Conservation (phyloP, 2,888 invertebrate genomes). For the Andrena haemorrhoa region DNA sequence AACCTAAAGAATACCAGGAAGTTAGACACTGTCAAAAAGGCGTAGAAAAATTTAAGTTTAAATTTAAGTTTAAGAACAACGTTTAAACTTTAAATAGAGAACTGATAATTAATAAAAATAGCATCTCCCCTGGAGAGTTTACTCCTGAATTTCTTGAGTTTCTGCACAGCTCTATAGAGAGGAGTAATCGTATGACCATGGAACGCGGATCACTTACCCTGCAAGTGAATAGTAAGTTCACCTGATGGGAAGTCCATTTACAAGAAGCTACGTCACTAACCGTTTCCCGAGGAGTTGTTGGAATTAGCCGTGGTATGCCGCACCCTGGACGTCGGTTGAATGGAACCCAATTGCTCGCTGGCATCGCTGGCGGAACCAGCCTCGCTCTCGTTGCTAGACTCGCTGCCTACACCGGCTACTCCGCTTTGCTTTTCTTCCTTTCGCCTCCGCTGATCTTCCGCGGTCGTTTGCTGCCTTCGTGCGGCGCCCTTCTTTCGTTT, state of each 20-base stretch:
- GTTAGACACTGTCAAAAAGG: not conserved
- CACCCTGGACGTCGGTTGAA: conserved; percentile 79
- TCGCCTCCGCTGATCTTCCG: conserved; percentile 82
- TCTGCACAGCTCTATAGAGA: conserved; percentile 48
- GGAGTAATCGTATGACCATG: conserved; percentile 63
- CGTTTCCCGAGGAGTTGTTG: conserved; percentile 83
- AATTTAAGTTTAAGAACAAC: not conserved
- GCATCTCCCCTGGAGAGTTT: conserved; percentile 5
- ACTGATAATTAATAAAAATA: not conserved
- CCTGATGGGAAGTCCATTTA: conserved; percentile 75
- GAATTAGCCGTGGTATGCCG: conserved; percentile 80
- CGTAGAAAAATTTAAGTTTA: not conserved
- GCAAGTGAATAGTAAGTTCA: conserved; percentile 78
- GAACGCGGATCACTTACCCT: conserved; percentile 76
- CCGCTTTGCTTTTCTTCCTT: conserved; percentile 82
- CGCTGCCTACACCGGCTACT: conserved; percentile 83
- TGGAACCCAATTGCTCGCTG: conserved; percentile 80
- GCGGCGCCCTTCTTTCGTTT: conserved; percentile 88
- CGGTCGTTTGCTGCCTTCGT: conserved; percentile 83
- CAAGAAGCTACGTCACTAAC: conserved; percentile 81
- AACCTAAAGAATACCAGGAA: conserved; percentile 48
- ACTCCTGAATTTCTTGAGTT: conserved; percentile 57
- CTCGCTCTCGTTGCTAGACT: conserved; percentile 84
- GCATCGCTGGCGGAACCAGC: conserved; percentile 83
- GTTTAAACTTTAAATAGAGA: not conserved